Base-by-base conservation (phyloP, 2,113 vertebrate species). In the Brachypodius melanocephalos region DNA sequence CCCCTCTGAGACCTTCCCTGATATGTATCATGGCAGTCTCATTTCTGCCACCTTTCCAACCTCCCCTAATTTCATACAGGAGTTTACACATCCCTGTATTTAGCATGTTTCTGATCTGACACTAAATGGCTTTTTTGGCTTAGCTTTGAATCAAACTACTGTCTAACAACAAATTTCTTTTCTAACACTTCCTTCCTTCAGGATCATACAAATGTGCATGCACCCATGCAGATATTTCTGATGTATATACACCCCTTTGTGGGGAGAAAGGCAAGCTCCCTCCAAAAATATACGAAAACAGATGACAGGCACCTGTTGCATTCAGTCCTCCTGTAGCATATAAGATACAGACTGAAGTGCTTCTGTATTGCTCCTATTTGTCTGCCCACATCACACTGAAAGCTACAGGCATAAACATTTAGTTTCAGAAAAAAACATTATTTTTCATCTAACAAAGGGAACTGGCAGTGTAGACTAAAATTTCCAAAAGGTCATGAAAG, bases 261-360 rank as follows among this genome's bases (percentile, higher is more conserved):
- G 67, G 18, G n/a, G 25, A 95, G 66, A 81, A 78, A 78, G 61
- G 7, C 31, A 42, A 77, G 36, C 31, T 90, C 40, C 52, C 59
- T 86, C 45, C 51, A 89, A 78, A 84, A 81, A 86, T 63, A 34
- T 7, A 85, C 13, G 43, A 77, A 88, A 86, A 83, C 48, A 83
- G 63, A 83, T 69, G 63, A 92, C 21, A 57, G 46, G 66, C 61
- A 96, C 80, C 73, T 95, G 95, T 93, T 89, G 71, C 43, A 16
- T 80, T 84, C 75, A 80, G 51, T 43, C 63, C 71, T 92, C 72
- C 80, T 83, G 63, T 5, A 55, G 38, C 31, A 51, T 9, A 22
- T 19, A 73, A 77, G 51, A 63, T 6, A 66, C 8, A 73, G 58
- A n/a, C 69, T 79, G 25, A 69, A 89, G 62, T 55, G 31, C 17